These are phyloP conservation scores for Monodelphis domestica DNA, from an alignment of 2,797 vertebrate genomes.

Conservation along the genomic window DNA sequence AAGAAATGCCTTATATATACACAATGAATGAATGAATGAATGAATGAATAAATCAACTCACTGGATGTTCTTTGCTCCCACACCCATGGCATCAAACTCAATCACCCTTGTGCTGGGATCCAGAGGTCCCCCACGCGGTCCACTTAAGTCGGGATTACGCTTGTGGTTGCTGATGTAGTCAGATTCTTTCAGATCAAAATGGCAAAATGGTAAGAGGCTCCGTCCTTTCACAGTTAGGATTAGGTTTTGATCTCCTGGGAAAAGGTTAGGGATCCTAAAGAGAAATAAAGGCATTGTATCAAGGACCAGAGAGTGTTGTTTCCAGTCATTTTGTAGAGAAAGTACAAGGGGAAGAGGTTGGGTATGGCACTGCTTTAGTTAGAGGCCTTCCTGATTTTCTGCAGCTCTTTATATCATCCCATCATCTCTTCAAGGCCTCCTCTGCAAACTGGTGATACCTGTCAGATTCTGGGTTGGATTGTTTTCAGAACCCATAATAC, in stretches of 20 bases:
- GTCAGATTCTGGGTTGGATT: neutral
- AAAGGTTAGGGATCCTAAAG: slow-evolving; percentile 90
- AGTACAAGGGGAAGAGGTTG: neutral
- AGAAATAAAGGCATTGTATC: neutral
- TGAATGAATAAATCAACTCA: slow-evolving; percentile 70
- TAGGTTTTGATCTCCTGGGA: slow-evolving; percentile 78
- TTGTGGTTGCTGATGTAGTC: slow-evolving; percentile 86
- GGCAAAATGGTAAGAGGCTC: slow-evolving; percentile 86
- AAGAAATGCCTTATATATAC: neutral
- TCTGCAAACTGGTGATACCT: neutral
- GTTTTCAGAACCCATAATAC: neutral
- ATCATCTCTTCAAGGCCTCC: neutral
- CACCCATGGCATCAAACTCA: slow-evolving; percentile 88
- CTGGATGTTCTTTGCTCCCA: slow-evolving; percentile 84
- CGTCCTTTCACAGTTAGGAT: slow-evolving; percentile 84
- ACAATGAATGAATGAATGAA: neutral
- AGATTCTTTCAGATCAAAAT: slow-evolving; percentile 90
- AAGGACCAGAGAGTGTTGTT: neutral
- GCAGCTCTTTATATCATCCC: neutral
- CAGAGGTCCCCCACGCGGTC: slow-evolving; percentile 68
- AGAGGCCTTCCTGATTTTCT: neutral
- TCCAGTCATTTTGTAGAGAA: neutral
- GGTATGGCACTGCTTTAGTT: too few relatives aligned
- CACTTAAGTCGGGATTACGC: slow-evolving; percentile 77
- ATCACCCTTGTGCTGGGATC: slow-evolving; percentile 87